Conservation (phyloP, 1,140 invertebrate genomes). For the Heliconius himera region DNA sequence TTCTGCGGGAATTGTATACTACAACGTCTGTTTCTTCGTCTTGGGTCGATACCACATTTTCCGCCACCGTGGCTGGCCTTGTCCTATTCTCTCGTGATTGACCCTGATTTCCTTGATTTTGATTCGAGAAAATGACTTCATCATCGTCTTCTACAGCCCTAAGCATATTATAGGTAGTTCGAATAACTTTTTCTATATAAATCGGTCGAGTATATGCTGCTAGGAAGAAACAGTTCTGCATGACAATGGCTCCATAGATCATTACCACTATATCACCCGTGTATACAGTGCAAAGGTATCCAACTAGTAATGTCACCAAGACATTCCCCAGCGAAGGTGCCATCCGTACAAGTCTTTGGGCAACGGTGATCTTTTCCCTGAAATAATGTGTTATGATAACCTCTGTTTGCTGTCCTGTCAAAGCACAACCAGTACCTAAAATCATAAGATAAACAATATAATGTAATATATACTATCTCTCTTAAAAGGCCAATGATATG, state of each 20-base stretch:
- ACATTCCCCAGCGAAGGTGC: conserved; percentile 72
- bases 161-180: conserved; percentile 75
- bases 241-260: conserved; percentile 72
- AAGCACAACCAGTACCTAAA: conserved; percentile 72
- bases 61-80: conserved; percentile 31
- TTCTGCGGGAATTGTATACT: conserved; percentile 69
- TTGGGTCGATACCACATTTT: conserved; percentile 43
- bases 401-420: conserved; percentile 77
- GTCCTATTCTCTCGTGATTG: background rate
- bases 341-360: conserved; percentile 68
- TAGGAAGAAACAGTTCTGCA: conserved; percentile 76
- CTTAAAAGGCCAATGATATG: no score
- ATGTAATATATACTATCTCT: background rate
- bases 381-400: conserved; percentile 79
- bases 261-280: conserved; percentile 64
- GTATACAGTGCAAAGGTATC: conserved; percentile 62
- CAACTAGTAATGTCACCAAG: conserved; percentile 64
- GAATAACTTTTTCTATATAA: conserved; percentile 73
- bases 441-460: conserved; percentile 33
- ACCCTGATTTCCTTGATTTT: conserved; percentile 29
- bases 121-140: conserved; percentile 77
- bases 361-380: conserved; percentile 68
- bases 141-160: conserved; percentile 76
- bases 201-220: conserved; percentile 70
- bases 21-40: conserved; percentile 74